These are phyloP conservation scores for Vipera ursinii DNA, from an alignment of 2,797 vertebrate genomes.

Conservation along the genomic window DNA sequence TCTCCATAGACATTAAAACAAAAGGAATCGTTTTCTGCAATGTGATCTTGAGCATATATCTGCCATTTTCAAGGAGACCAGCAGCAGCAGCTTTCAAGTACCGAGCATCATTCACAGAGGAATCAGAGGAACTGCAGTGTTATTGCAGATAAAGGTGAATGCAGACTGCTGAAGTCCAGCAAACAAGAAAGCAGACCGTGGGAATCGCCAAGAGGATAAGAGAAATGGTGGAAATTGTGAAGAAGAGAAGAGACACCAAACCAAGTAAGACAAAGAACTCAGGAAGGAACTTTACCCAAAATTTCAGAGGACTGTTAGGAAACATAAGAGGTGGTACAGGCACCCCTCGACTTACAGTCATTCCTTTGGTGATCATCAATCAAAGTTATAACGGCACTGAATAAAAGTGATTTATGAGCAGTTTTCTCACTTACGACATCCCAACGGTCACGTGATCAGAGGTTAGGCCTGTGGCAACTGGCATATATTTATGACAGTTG, in stretches of 20 bases:
- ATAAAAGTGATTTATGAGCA: background rate
- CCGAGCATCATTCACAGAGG: background rate
- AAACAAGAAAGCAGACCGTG: background rate
- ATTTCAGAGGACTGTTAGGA: background rate
- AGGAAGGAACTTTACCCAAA: background rate
- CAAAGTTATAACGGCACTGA: background rate
- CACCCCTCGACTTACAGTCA: background rate
- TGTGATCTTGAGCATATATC: background rate
- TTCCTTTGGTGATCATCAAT: background rate
- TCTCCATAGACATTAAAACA: background rate
- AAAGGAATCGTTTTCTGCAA: background rate
- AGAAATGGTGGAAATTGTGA: background rate
- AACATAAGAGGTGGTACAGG: background rate
- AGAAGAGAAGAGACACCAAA: background rate
- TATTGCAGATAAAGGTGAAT: background rate
- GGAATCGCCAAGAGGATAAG: background rate
- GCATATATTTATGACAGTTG: background rate
- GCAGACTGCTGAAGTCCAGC: background rate
- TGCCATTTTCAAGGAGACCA: background rate
- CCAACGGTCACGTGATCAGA: background rate
- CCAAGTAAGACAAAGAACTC: background rate
- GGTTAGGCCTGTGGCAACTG: background rate
- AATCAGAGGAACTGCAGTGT: background rate
- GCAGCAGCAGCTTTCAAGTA: background rate
- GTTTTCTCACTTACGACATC: background rate